A percentile compares a stretch with the other conserved stretches of the same genome.
phyloP scores from a whole-genome alignment of 2,797 vertebrate genomes.

The Chanos chanos region DNA sequence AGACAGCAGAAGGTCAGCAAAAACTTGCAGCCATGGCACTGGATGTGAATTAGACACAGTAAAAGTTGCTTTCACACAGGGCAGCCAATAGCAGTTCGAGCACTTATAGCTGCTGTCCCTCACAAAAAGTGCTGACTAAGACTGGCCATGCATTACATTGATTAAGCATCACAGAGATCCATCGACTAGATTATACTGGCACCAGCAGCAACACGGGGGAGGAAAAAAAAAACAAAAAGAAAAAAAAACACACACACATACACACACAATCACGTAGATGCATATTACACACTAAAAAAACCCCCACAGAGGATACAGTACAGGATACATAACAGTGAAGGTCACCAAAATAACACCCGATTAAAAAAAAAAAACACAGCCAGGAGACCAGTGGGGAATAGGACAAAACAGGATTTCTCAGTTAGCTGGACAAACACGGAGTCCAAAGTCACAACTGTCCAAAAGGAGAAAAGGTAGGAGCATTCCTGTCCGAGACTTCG shows the following conservation, averaged over 20 bases:
- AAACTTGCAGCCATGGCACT: neutral
- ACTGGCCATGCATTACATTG: constrained; percentile 50
- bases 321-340: neutral
- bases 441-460: too few relatives aligned
- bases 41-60: constrained; percentile 9
- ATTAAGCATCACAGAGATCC: constrained; percentile 56
- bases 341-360: neutral
- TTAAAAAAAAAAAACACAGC: too few relatives aligned
- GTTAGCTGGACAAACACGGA: too few relatives aligned
- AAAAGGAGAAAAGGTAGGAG: too few relatives aligned
- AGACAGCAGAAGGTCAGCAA: too few relatives aligned
- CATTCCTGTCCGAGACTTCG: too few relatives aligned
- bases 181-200: constrained; percentile 48
- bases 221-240: constrained; percentile 10
- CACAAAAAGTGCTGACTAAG: constrained; percentile 44
- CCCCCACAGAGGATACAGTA: neutral
- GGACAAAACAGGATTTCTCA: too few relatives aligned
- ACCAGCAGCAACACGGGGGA: constrained; percentile 31
- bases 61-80: constrained; percentile 21
- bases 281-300: neutral
- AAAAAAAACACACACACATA: constrained; percentile 18
- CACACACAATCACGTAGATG: neutral
- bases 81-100: constrained; percentile 17
- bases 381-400: too few relatives aligned
- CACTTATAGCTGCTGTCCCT: constrained; percentile 17